Evolutionary conservation across 1,140 invertebrate species (phyloP).

Genomic region (Caerostris extrusa): DNA sequence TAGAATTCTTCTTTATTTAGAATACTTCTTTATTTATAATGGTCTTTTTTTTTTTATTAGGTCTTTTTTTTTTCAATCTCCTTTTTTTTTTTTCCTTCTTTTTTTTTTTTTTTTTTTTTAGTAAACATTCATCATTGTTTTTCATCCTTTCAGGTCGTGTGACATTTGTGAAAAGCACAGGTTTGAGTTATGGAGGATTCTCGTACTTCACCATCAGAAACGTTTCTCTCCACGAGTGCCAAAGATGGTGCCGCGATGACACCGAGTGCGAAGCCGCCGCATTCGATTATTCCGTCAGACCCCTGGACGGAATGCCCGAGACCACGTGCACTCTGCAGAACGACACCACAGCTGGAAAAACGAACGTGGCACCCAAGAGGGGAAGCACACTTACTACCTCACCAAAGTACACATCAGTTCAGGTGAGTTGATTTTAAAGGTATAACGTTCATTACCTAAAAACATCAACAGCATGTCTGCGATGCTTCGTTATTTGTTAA

Average conservation of each 20-base stretch:
- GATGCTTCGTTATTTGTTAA: too few species aligned
- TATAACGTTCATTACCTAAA: neutral
- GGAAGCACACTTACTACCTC: slow-evolving; percentile 97
- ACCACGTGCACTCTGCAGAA: slow-evolving; percentile 95
- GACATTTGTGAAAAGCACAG: slow-evolving; percentile 95
- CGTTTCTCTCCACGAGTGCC: slow-evolving; percentile 95
- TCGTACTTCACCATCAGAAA: slow-evolving; percentile 96
- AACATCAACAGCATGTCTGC: too few species aligned
- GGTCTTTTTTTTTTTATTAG: too few species aligned
- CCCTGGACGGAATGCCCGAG: slow-evolving; percentile 93
- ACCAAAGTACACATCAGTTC: slow-evolving; percentile 94
- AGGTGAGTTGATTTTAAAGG: slow-evolving; percentile 82
- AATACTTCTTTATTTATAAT: too few species aligned
- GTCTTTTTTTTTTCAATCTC: neutral
- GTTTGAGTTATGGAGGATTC: slow-evolving; percentile 93
- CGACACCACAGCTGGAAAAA: slow-evolving; percentile 89
- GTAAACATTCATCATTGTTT: neutral
- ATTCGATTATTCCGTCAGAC: slow-evolving; percentile 95
- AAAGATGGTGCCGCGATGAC: slow-evolving; percentile 96
- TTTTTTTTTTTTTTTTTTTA: neutral
- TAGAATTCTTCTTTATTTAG: neutral
- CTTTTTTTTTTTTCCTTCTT: neutral
- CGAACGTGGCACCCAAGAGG: slow-evolving; percentile 88
- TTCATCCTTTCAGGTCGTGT: slow-evolving; percentile 82
- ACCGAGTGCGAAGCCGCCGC: slow-evolving; percentile 93